A percentile compares a stretch with the other conserved stretches of the same genome.
Evolutionary conservation across 2,888 invertebrate genomes (phyloP).

Genomic region (Tineola bisselliella): DNA sequence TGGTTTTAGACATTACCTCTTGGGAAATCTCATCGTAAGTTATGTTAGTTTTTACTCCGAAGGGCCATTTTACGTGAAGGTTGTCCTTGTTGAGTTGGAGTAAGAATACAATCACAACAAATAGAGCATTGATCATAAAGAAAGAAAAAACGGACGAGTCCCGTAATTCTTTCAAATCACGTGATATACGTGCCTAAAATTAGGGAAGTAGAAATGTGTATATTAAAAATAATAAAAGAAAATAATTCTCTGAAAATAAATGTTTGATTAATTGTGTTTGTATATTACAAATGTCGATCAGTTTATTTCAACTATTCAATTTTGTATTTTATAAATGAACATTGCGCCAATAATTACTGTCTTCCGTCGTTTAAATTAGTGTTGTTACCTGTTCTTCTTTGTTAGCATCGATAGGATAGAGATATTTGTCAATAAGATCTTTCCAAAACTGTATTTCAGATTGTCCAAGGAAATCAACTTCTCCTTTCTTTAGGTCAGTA

Average conservation of each 20-base stretch:
- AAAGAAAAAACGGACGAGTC: constrained; percentile 96
- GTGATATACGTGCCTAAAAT: constrained; percentile 89
- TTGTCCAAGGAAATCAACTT: constrained; percentile 86
- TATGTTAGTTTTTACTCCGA: constrained; percentile 93
- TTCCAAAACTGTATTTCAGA: constrained; percentile 93
- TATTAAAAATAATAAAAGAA: neutral
- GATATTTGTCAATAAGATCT: constrained; percentile 92
- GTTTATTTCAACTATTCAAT: neutral
- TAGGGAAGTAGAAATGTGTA: constrained; percentile 28
- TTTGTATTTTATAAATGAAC: neutral
- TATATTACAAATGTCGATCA: neutral
- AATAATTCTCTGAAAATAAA: neutral
- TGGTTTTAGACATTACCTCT: constrained; percentile 82
- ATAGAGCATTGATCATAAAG: constrained; percentile 98
- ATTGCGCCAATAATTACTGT: neutral
- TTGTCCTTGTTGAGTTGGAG: constrained; percentile 98
- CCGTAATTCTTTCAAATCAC: constrained; percentile 91
- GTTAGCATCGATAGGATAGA: constrained; percentile 93
- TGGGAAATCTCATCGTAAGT: constrained; percentile 89
- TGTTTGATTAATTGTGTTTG: neutral
- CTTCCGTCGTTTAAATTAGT: neutral
- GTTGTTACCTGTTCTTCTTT: constrained; percentile 87
- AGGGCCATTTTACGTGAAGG: constrained; percentile 95
- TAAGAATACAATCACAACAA: constrained; percentile 98
- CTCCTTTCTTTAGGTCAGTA: constrained; percentile 86